phyloP scores from a whole-genome alignment of 2,113 vertebrate genomes.

The Grammomys dolichurus region DNA sequence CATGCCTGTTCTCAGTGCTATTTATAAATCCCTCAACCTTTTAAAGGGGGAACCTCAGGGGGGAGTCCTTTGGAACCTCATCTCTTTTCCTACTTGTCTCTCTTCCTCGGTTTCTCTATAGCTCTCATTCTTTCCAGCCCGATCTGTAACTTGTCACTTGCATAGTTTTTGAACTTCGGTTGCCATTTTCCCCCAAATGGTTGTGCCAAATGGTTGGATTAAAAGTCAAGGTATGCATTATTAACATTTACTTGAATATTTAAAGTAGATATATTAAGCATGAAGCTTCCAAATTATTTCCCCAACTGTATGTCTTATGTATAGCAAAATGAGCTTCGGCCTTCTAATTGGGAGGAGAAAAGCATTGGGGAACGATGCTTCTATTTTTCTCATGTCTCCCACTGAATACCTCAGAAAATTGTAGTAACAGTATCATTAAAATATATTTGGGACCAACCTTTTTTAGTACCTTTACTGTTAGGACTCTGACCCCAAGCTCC shows the following conservation, averaged over 20 bases:
- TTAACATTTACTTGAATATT: conserved; percentile 18
- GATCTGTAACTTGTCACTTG: not conserved
- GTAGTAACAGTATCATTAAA: not conserved
- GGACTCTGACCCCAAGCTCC: not conserved
- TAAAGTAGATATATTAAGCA: not conserved
- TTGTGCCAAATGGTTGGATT: not conserved
- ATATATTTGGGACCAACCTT: not conserved
- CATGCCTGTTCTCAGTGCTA: not conserved
- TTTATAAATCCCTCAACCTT: not conserved
- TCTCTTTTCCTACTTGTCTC: not conserved
- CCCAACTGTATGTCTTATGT: not conserved
- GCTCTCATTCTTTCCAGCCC: not conserved
- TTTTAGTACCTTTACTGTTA: not conserved
- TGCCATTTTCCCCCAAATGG: not conserved
- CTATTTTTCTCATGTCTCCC: not conserved
- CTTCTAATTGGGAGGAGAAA: not conserved
- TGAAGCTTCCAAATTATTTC: not conserved
- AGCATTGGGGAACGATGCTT: not conserved
- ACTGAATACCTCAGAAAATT: not conserved
- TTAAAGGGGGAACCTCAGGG: not conserved
- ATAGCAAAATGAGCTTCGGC: not conserved
- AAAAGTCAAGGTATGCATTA: not conserved
- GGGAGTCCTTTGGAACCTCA: not conserved
- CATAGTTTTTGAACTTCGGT: not conserved
- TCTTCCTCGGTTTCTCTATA: not conserved